Percentiles rank a stretch among this genome's conserved stretches.
These are phyloP conservation scores for Pecten maximus DNA, from an alignment of 2,888 invertebrate species.

Conservation along the genomic window DNA sequence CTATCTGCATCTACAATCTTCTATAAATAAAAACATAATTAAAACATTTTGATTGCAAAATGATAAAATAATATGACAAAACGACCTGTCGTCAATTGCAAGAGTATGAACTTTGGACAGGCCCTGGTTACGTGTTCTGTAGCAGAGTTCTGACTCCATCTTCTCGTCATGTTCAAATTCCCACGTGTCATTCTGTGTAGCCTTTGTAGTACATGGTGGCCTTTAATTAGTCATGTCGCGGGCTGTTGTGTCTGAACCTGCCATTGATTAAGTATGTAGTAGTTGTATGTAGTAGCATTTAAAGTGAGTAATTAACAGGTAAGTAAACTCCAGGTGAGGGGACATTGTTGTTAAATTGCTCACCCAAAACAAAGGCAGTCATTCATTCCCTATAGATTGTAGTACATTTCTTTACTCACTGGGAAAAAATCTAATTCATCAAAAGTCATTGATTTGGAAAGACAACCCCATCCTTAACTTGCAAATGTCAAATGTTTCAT, in stretches of 20 bases:
- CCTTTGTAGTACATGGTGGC: not conserved
- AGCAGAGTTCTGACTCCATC: too few species aligned
- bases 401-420: constrained; percentile 21
- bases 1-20: too few species aligned
- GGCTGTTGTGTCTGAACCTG: not conserved
- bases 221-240: not conserved
- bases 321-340: constrained; percentile 5
- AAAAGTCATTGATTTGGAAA: not conserved
- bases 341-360: not conserved
- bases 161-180: not conserved
- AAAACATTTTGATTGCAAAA: too few species aligned
- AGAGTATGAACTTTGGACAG: too few species aligned
- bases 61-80: too few species aligned
- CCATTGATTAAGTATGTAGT: constrained; percentile 9
- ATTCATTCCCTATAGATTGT: not conserved
- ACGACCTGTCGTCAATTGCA: too few species aligned
- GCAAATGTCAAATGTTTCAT: not conserved
- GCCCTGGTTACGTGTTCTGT: too few species aligned
- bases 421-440: not conserved
- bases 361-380: not conserved
- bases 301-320: not conserved
- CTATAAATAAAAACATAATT: too few species aligned
- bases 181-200: not conserved
- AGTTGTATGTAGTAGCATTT: constrained; percentile 20
- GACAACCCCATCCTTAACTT: not conserved